These are phyloP conservation scores for Apistogramma diplotaenia DNA, from an alignment of 2,113 vertebrate genomes.

Conservation along the genomic window DNA sequence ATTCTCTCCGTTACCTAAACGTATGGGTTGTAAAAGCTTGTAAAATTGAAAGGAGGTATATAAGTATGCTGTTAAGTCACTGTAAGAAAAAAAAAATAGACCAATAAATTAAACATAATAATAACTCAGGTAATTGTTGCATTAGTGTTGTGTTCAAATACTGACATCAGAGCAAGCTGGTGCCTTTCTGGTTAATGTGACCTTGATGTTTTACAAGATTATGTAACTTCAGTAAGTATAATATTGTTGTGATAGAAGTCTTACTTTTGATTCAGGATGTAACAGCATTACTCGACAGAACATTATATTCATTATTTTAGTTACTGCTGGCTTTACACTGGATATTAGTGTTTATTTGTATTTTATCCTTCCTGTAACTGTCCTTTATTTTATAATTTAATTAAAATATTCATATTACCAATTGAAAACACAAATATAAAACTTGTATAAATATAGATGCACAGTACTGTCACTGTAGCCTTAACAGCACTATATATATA, in stretches of 20 bases:
- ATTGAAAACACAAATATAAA: neutral
- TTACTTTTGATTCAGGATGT: no score
- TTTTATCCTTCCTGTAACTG: neutral
- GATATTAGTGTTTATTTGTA: neutral
- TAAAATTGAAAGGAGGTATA: neutral
- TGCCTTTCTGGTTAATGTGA: no score
- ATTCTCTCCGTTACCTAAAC: neutral
- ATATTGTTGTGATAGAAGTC: no score
- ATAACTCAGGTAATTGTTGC: no score
- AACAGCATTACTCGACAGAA: neutral
- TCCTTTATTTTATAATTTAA: neutral
- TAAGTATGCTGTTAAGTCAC: neutral
- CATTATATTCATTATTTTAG: neutral
- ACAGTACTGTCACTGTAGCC: neutral
- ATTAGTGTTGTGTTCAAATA: neutral
- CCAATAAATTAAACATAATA: neutral
- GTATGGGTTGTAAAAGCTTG: neutral
- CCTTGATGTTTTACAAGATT: neutral
- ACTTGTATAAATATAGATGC: neutral
- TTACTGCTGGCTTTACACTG: neutral
- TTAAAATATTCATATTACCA: neutral
- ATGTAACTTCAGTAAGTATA: neutral
- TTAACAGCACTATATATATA: neutral
- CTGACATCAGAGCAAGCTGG: neutral
- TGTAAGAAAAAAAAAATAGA: neutral